Conservation (phyloP, 1,140 invertebrate genomes). For the Branchinecta lindahli region DNA sequence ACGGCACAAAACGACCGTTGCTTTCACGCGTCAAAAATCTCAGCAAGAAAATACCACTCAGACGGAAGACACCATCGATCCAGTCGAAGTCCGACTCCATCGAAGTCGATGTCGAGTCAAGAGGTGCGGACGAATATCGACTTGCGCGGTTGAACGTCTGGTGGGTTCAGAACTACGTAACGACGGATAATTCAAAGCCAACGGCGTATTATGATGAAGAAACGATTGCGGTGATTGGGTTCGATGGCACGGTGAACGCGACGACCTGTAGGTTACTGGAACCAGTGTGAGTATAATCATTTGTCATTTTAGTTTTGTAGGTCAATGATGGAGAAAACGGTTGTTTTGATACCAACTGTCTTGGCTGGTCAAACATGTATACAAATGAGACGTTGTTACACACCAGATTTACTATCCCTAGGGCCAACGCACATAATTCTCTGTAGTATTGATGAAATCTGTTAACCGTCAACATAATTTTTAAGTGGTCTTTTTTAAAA, state of each 20-base stretch:
- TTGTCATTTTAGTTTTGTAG: neutral
- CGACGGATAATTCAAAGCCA: neutral
- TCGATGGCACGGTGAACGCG: neutral
- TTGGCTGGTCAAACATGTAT: too few relatives aligned
- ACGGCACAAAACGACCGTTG: neutral
- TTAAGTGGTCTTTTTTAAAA: too few relatives aligned
- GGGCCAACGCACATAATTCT: too few relatives aligned
- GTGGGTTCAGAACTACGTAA: neutral
- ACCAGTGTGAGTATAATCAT: slow-evolving; percentile 3
- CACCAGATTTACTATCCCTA: too few relatives aligned
- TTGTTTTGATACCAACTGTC: too few relatives aligned
- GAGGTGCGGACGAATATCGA: neutral
- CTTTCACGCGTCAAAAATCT: neutral
- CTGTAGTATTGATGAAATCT: too few relatives aligned
- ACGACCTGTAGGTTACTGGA: neutral
- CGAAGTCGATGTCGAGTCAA: neutral
- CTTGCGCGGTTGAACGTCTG: neutral
- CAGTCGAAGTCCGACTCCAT: neutral
- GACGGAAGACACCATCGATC: neutral
- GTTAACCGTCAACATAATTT: too few relatives aligned
- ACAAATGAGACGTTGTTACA: too few relatives aligned
- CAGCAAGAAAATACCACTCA: neutral
- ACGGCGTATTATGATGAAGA: slow-evolving; percentile 1
- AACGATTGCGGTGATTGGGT: neutral
- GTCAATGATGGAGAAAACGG: too few relatives aligned